Percentiles rank a stretch among this genome's conserved stretches.
Conservation (phyloP, 2,888 invertebrate species). For the Thysanoteuthis rhombus region DNA sequence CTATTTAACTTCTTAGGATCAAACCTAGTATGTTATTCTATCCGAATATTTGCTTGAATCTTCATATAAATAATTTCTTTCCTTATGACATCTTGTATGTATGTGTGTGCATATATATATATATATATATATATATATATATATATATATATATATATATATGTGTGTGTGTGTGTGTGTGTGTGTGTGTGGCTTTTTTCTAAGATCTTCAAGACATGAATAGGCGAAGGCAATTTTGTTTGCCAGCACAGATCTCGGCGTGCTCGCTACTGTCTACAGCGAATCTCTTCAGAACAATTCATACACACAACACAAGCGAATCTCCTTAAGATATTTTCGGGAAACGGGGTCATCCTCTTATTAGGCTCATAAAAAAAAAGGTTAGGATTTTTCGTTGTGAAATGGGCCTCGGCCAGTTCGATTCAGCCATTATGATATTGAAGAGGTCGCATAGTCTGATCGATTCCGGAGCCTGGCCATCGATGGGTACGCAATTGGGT, state of each 20-base stretch:
- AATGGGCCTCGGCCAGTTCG: conserved; percentile 12
- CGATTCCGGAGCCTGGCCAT: not conserved
- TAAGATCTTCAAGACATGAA: not conserved
- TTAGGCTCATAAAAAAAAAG: not conserved
- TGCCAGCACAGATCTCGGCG: not conserved
- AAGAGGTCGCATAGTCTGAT: not conserved
- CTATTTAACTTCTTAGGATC: not conserved
- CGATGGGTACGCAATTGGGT: not conserved
- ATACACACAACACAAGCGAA: not conserved
- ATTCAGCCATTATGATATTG: not conserved
- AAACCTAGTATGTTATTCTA: not conserved
- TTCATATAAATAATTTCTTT: not conserved
- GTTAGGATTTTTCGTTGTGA: not conserved
- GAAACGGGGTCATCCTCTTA: not conserved
- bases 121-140: no score
- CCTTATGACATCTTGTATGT: not conserved
- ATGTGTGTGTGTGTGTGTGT: not conserved
- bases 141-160: no score
- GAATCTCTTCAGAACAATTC: not conserved
- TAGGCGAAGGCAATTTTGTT: not conserved
- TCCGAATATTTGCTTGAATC: not conserved
- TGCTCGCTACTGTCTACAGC: not conserved
- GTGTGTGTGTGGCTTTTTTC: not conserved
- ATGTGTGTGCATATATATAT: no score
- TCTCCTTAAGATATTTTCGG: not conserved